phyloP scores from a whole-genome alignment of 2,113 vertebrate species.

The Mirounga angustirostris region DNA sequence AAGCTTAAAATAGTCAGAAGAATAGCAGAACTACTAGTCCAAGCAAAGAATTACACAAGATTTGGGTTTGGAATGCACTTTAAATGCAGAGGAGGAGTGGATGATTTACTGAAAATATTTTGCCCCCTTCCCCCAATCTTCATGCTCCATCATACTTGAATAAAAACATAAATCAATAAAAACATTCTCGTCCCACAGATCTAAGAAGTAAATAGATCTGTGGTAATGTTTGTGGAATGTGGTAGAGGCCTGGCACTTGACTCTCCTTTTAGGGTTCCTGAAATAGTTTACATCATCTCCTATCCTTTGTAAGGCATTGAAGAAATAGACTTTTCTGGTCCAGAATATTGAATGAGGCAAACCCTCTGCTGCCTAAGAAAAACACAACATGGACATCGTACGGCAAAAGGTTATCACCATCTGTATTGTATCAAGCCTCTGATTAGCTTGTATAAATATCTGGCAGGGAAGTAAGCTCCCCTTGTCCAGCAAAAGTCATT shows the following conservation, averaged over 20 bases:
- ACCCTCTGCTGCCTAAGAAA: conserved; percentile 71
- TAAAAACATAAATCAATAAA: conserved; percentile 58
- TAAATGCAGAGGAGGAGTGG: not conserved
- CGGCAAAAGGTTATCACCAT: conserved; percentile 85
- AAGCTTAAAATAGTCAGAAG: conserved; percentile 68
- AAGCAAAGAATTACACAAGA: conserved; percentile 75
- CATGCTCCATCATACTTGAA: conserved; percentile 42
- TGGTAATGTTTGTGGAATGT: conserved; percentile 64
- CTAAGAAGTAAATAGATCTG: conserved; percentile 63
- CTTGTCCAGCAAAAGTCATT: conserved; percentile 79
- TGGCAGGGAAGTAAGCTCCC: conserved; percentile 78
- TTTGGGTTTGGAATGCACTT: conserved; percentile 62
- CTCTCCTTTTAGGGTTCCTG: not conserved
- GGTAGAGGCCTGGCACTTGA: not conserved
- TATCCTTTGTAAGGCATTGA: conserved; percentile 51
- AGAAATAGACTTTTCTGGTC: conserved; percentile 25
- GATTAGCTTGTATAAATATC: conserved; percentile 85
- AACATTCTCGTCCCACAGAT: conserved; percentile 52
- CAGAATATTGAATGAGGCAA: conserved; percentile 70
- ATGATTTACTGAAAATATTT: conserved; percentile 63
- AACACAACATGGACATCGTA: conserved; percentile 81
- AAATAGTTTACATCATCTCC: conserved; percentile 71
- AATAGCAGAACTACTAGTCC: conserved; percentile 19
- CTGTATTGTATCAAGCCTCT: conserved; percentile 85
- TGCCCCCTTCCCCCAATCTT: not conserved